Base-by-base conservation (phyloP, 2,797 vertebrate genomes). In the Rhodeus uyekii region DNA sequence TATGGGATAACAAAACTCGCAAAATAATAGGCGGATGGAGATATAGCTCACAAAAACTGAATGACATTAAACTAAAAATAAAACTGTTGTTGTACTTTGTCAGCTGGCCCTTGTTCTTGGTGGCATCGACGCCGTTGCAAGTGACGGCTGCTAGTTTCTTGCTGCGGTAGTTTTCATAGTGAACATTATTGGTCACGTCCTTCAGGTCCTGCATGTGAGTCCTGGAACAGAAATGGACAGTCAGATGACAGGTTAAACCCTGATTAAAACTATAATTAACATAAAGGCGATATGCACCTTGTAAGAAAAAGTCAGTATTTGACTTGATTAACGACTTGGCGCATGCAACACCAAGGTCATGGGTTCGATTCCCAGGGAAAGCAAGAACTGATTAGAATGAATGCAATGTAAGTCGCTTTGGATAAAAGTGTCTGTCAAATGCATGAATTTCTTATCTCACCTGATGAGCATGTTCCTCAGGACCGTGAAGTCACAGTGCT, bases 151-250 rank as follows among this genome's bases (percentile, higher is more conserved):
- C 94, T 0, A 95, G 92, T 73, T 95, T 94, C 89, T 89, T 94
- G 76, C 94, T 95, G 81, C 94, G 93, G 76, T 94, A 95, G 72
- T 95, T 95, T 86, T 95, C 94, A 0, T 95, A 95, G 68, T 95
- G 94, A 79, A 95, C 92, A 1, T 95, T 95, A 84, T 95, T 95
- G 73, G 94, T 95, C 73, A 95, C 94, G 1, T 95, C 94, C 87
- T 95, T 95, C 29, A 95, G 88, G 69, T 95, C 94, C 89, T 95
- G 94, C 93, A 95, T 95, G 24, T 95, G 94, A 18, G 94, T 95
- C 76, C 94, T 95, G 3, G 36, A 69, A 69, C 24, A 32, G 38
- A 3, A 58, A 44, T 0, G 1, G 8, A 80, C n/a, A n/a, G 61
- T 39, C 53, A 27, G 4, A 34, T 38, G 50, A 75, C 5, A 72